Conservation (phyloP, 1,140 invertebrate genomes). For the Pseudomyrmex pallidus region DNA sequence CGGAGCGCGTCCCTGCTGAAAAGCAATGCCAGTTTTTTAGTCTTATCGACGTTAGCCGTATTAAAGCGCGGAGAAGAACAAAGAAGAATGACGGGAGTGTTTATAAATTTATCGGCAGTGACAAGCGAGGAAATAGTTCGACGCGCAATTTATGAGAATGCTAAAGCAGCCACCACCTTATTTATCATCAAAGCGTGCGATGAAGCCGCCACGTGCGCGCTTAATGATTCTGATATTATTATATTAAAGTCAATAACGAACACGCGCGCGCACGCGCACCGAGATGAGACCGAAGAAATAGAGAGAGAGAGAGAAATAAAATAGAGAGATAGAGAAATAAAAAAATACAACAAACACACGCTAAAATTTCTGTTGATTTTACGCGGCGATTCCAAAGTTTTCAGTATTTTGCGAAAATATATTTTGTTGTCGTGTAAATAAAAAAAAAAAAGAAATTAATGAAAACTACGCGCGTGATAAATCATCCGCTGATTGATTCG, state of each 20-base stretch:
- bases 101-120: constrained; percentile 52
- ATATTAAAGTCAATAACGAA: constrained; percentile 40
- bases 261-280: not conserved
- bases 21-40: constrained; percentile 45
- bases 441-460: not conserved
- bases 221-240: constrained; percentile 45
- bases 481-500: not conserved
- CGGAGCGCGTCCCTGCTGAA: not conserved
- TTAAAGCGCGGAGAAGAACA: constrained; percentile 34
- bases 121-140: constrained; percentile 42
- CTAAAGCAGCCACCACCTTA: constrained; percentile 31
- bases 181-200: constrained; percentile 46
- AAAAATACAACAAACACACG: not conserved
- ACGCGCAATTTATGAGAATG: constrained; percentile 57
- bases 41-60: constrained; percentile 45
- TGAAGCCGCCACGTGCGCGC: constrained; percentile 17
- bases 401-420: not conserved
- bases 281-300: no score
- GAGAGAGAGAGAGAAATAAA: no score
- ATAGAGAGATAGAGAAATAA: constrained; percentile 11
- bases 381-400: not conserved
- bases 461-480: not conserved
- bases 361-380: not conserved
- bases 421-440: constrained; percentile 5
- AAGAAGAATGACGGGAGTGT: constrained; percentile 38